Evolutionary conservation across 2,113 vertebrate species (phyloP).

Genomic region (Artemisiospiza belli): DNA sequence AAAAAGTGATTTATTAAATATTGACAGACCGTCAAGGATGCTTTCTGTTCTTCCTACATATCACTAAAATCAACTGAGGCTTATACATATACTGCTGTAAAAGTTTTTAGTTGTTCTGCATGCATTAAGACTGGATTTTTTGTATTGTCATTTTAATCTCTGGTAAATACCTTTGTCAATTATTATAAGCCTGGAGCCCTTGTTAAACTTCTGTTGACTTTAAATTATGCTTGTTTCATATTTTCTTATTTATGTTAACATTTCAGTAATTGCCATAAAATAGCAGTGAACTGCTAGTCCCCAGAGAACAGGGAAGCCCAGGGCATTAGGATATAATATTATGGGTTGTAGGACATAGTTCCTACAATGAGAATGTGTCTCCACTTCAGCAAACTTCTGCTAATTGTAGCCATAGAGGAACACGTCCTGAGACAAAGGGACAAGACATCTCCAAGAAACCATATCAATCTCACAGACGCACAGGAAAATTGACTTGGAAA

Average conservation of each 20-base stretch:
- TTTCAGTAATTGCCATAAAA: background rate
- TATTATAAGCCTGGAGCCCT: background rate
- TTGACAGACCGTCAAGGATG: background rate
- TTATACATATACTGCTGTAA: background rate
- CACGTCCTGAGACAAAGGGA: background rate
- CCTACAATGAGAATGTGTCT: background rate
- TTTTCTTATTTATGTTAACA: background rate
- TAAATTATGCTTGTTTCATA: background rate
- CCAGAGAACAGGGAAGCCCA: background rate
- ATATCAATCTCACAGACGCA: background rate
- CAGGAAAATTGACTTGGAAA: background rate
- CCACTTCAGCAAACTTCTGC: background rate
- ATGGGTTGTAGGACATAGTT: background rate
- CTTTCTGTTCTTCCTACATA: background rate
- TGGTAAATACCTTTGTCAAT: background rate
- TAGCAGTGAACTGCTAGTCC: background rate
- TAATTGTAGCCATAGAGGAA: background rate
- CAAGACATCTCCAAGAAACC: background rate
- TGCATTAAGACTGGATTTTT: background rate
- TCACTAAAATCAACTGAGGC: background rate
- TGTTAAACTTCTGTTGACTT: background rate
- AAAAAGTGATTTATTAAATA: background rate
- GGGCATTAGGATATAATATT: background rate
- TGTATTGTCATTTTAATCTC: background rate
- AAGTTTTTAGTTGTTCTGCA: background rate